Conservation (phyloP, 2,113 vertebrate species). For the Cheirogaleus medius region DNA sequence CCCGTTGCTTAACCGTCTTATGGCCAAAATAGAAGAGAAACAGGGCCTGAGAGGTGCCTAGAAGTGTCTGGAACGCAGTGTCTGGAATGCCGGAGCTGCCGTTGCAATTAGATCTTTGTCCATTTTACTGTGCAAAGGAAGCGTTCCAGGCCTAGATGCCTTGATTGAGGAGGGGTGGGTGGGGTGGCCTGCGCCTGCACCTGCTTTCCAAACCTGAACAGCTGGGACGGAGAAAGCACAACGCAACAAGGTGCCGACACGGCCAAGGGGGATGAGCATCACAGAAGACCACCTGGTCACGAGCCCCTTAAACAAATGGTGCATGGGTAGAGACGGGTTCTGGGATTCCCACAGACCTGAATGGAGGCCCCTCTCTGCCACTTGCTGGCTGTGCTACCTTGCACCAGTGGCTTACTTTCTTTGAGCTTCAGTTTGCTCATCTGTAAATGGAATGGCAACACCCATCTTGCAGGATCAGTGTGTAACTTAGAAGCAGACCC, state of each 20-base stretch:
- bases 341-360: neutral
- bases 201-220: neutral
- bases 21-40: slow-evolving; percentile 2
- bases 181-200: neutral
- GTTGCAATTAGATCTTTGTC: neutral
- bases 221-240: neutral
- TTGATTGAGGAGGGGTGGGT: neutral
- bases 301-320: neutral
- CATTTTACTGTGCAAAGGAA: neutral
- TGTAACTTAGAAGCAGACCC: neutral
- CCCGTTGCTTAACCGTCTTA: neutral
- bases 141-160: neutral
- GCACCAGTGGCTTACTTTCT: neutral
- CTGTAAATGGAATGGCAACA: neutral
- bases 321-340: neutral
- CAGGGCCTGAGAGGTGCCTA: neutral
- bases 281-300: neutral
- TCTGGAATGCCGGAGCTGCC: neutral
- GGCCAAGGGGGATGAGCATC: too few species aligned
- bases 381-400: neutral
- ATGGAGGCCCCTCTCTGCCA: neutral
- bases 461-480: neutral
- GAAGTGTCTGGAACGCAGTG: neutral
- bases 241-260: neutral
- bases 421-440: neutral